Evolutionary conservation across 2,113 vertebrate species (phyloP), one percentile per base, ranked within the genome.

Genomic region (Ammospiza nelsoni): DNA sequence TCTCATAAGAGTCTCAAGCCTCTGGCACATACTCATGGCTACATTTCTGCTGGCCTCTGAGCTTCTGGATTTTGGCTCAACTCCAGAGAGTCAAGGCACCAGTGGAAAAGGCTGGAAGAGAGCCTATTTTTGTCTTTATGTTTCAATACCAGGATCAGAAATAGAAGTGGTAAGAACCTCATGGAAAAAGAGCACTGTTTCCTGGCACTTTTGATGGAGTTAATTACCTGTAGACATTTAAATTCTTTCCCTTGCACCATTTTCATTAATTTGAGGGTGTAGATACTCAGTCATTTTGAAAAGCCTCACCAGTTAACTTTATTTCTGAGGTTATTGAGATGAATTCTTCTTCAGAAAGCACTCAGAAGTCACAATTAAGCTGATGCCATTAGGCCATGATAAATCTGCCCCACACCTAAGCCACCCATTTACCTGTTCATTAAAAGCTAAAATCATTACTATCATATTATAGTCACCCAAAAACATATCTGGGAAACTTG

Each of bases 11-110:
- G 35, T 57, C 65, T 86, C 79, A 29, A 77, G 35, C 21, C 68
- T 77, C 85, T 59, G 35, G 72, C 75, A 85, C 39, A 51, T 28
- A 20, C 44, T 62, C 39, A 23, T 27, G 1, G 0, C 61, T 90
- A 39, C 63, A 48, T 85, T 91, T 92, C 67, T 83, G 79, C 88
- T 52, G 43, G 51, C 48, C 72, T 88, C 63, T 39, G 41, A 84
- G 62, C 44, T 94, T 68, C 87, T 81, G 65, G 72, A 61, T 84
- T 82, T 93, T 96, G 90, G 88, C 93, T 87, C n/a, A 65, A 52
- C 11, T 49, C 65, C 92, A 84, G 24, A 41, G 15, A 27, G n/a
- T 81, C 68, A 92, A 93, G n/a, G 58, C 68, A 94, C 37, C 83
- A 74, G 22, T 84, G 92, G 80, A 96, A 93, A 93, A 92, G 31